Conservation (phyloP, 1,140 invertebrate species). For the Drosophila oshimai region DNA sequence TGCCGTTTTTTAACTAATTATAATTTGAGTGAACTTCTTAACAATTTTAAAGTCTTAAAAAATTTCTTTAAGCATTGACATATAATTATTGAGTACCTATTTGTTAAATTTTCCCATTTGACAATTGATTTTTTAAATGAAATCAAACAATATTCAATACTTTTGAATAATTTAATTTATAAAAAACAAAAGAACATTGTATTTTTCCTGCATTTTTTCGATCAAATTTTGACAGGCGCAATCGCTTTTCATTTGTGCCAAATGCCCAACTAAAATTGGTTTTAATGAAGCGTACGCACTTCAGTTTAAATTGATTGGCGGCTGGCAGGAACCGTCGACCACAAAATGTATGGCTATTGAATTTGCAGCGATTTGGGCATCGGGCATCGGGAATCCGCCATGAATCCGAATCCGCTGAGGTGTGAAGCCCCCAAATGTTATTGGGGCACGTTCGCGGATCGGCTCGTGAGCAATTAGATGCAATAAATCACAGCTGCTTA, state of each 20-base stretch:
- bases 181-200: too few species aligned
- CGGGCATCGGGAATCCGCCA: slow-evolving; percentile 6
- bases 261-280: slow-evolving; percentile 51
- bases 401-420: slow-evolving; percentile 63
- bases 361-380: slow-evolving; percentile 8
- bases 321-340: slow-evolving; percentile 18
- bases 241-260: slow-evolving; percentile 6
- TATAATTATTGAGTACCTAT: too few species aligned
- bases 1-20: too few species aligned
- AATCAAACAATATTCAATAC: too few species aligned
- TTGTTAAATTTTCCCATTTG: too few species aligned
- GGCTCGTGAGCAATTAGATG: slow-evolving; percentile 69
- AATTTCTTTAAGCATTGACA: too few species aligned
- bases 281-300: slow-evolving; percentile 57
- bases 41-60: too few species aligned
- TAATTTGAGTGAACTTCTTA: too few species aligned
- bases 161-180: too few species aligned
- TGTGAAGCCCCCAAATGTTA: slow-evolving; percentile 66
- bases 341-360: slow-evolving; percentile 36
- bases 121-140: too few species aligned
- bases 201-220: not conserved
- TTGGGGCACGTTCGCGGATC: slow-evolving; percentile 62
- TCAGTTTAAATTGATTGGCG: slow-evolving; percentile 63
- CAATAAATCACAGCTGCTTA: slow-evolving; percentile 68
- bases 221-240: slow-evolving; percentile 19